Evolutionary conservation across 2,797 vertebrate genomes (phyloP), one percentile per base, ranked within the genome.

Genomic region (Fratercula arctica): DNA sequence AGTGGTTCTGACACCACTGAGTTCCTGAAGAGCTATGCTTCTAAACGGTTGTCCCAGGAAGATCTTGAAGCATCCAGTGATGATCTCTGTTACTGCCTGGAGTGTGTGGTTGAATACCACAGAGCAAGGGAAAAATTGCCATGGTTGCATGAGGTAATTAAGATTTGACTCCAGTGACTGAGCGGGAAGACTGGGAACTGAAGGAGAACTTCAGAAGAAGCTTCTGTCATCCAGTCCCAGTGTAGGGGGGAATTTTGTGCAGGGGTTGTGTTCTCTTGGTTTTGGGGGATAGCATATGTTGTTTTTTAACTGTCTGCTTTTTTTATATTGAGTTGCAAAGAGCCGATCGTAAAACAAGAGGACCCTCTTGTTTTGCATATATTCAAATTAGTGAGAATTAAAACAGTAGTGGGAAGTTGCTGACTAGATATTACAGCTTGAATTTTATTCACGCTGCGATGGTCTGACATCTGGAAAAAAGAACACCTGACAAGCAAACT

Each of bases 71-170:
- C 98, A 3, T 97, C 97, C 77, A 97, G 97, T 1, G 98, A 98
- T 56, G 98, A 99, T 85, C 98, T 99, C 66, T 97, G 95, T 73
- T 98, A 97, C 95, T 99, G 99, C 87, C 70, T 98, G 69, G 98
- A 99, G 77, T 99, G 99, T 69, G 98, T 99, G 96, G 97, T 97
- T 24, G 98, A 98, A 18, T 99, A 99, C 94, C 99, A 99, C 96
- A 97, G 74, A 78, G 98, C 98, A 4, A 97, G 98, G 90, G 98
- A 98, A 13, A 83, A 96, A 18, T 39, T 98, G 45, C 98, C 98
- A 0, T 69, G n/a, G 9, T 87, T 98, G 66, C 98, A 98, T 35
- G 89, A 98, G 98, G 99, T 99, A 96, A 96, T 89, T 15, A 37
- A 88, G 26, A 23, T 83, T 50, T 63, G 28, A 15, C 37, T 43